A percentile compares a stretch with the other conserved stretches of the same genome.
phyloP scores from a whole-genome alignment of 2,888 invertebrate genomes.

The Rhamphomyia laevipes region DNA sequence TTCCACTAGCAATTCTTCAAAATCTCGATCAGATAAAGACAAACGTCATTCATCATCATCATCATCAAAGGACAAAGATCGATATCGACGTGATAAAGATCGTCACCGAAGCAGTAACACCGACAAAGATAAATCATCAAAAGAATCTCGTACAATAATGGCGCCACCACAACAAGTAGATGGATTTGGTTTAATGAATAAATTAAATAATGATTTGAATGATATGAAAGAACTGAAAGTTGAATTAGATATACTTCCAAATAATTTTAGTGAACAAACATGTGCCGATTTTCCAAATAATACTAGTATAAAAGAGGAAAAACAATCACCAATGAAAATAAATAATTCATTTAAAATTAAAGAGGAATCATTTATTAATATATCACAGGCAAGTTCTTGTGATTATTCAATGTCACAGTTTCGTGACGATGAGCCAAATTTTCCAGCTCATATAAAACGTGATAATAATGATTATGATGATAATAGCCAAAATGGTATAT shows the following conservation, averaged over 20 bases:
- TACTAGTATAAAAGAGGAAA: neutral
- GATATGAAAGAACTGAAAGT: constrained; percentile 11
- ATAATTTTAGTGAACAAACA: neutral
- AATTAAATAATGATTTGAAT: constrained; percentile 22
- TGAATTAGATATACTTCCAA: constrained; percentile 8
- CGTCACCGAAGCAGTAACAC: constrained; percentile 2
- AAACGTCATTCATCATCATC: constrained; percentile 32
- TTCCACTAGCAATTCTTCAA: constrained; percentile 31
- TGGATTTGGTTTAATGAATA: constrained; percentile 5
- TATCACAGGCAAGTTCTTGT: constrained; percentile 53
- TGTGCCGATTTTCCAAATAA: neutral
- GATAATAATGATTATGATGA: constrained; percentile 35
- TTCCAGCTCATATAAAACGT: constrained; percentile 16
- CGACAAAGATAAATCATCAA: no score
- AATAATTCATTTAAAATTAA: constrained; percentile 29
- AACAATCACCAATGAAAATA: neutral
- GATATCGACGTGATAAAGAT: constrained; percentile 27
- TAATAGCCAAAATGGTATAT: constrained; percentile 29
- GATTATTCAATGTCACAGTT: constrained; percentile 61
- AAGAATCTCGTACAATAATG: constrained; percentile 21
- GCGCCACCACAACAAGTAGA: constrained; percentile 21
- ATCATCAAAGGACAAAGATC: constrained; percentile 26
- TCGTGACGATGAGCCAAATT: constrained; percentile 40
- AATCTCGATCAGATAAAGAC: constrained; percentile 26
- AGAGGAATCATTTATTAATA: constrained; percentile 30